These are phyloP conservation scores for Caenorhabditis wallacei DNA, from an alignment of 2,888 invertebrate genomes.

Conservation along the genomic window DNA sequence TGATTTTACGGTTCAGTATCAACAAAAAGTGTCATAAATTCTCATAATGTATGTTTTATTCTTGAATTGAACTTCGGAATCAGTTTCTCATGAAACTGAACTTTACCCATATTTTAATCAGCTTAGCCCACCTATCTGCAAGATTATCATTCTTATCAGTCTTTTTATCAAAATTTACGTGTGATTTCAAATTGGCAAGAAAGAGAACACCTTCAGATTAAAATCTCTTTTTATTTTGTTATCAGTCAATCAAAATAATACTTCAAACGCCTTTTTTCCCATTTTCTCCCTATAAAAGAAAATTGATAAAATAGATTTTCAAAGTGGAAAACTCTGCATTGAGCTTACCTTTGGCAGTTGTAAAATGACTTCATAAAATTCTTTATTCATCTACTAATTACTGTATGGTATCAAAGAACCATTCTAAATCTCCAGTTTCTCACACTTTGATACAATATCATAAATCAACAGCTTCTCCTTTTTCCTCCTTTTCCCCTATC, in stretches of 20 bases:
- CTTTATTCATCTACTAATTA: no score
- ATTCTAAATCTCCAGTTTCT: conserved; percentile 9
- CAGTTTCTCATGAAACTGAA: neutral
- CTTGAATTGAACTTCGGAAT: conserved; percentile 13
- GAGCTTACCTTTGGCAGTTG: no score
- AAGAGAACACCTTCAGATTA: conserved; percentile 5
- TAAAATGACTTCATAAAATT: no score
- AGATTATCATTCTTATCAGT: conserved; percentile 11
- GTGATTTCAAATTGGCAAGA: conserved; percentile 8
- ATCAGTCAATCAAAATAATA: conserved; percentile 31
- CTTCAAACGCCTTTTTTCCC: conserved; percentile 6
- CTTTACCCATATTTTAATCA: conserved; percentile 20
- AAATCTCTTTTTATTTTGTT: neutral
- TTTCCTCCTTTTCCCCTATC: neutral
- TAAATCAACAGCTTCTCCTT: conserved; percentile 56
- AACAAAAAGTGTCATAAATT: no score
- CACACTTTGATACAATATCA: conserved; percentile 17
- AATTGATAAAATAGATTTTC: neutral
- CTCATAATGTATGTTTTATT: neutral
- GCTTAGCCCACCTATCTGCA: conserved; percentile 28
- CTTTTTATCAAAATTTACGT: conserved; percentile 19
- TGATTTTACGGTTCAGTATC: neutral
- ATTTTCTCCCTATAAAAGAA: neutral
- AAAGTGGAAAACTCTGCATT: neutral
- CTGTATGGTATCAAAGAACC: no score